phyloP scores from a whole-genome alignment of 2,797 vertebrate species.

The Danio jaintianensis region DNA sequence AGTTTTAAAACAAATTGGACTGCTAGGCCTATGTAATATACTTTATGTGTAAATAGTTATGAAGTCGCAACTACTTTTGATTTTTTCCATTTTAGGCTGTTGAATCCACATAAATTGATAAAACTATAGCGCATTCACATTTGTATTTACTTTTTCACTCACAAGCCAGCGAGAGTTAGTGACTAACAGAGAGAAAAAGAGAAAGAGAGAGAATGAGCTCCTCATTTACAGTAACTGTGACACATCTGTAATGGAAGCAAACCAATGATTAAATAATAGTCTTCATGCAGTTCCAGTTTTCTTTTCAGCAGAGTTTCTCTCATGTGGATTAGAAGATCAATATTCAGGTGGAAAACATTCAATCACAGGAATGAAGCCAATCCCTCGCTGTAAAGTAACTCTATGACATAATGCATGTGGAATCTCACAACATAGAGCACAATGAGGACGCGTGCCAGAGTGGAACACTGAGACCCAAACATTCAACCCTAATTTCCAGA shows the following conservation, averaged over 20 bases:
- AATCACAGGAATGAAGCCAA: constrained; percentile 41
- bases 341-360: constrained; percentile 43
- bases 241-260: constrained; percentile 24
- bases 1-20: too few relatives aligned
- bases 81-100: neutral
- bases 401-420: constrained; percentile 51
- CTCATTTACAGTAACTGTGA: constrained; percentile 37
- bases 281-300: constrained; percentile 16
- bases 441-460: constrained; percentile 31
- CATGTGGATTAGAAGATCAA: constrained; percentile 14
- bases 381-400: constrained; percentile 45
- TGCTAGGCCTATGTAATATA: too few relatives aligned
- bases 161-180: neutral
- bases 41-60: too few relatives aligned
- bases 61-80: too few relatives aligned
- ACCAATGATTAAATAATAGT: constrained; percentile 20
- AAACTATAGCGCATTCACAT: neutral
- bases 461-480: constrained; percentile 33
- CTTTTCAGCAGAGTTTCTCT: constrained; percentile 14
- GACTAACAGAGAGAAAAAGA: neutral
- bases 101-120: neutral
- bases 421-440: constrained; percentile 47
- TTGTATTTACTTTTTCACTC: neutral
- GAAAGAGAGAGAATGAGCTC: neutral
- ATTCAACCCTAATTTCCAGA: constrained; percentile 11